These are phyloP conservation scores for Priocnemis perturbator DNA, from an alignment of 2,888 invertebrate genomes.

Conservation along the genomic window DNA sequence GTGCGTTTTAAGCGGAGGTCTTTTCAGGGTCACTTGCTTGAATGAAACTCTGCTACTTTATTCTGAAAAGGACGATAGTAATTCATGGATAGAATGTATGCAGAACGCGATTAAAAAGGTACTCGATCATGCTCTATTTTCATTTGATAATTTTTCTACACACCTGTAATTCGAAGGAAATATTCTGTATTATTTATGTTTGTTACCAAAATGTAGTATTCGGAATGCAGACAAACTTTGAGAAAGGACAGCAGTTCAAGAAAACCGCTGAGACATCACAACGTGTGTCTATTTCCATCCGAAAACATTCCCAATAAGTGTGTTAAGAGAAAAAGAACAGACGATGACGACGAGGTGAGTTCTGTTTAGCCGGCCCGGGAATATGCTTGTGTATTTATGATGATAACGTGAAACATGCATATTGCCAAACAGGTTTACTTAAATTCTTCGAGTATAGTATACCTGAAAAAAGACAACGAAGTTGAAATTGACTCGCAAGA, in stretches of 20 bases:
- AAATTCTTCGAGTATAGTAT: constrained; percentile 48
- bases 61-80: constrained; percentile 77
- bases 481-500: constrained; percentile 39
- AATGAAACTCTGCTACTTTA: constrained; percentile 79
- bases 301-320: constrained; percentile 53
- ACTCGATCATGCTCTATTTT: constrained; percentile 10
- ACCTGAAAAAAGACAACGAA: constrained; percentile 48
- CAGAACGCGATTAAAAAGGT: constrained; percentile 78
- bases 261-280: constrained; percentile 79
- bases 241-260: constrained; percentile 81
- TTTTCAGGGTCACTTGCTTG: constrained; percentile 80
- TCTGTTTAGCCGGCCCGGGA: not conserved
- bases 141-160: not conserved
- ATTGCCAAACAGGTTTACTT: constrained; percentile 25
- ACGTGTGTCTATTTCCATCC: constrained; percentile 76
- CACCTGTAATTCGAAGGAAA: too few species aligned
- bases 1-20: constrained; percentile 78
- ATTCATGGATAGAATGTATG: constrained; percentile 79
- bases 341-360: constrained; percentile 43
- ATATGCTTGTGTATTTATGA: not conserved
- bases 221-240: constrained; percentile 79
- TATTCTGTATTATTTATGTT: too few species aligned
- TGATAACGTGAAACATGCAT: not conserved
- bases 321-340: constrained; percentile 56
- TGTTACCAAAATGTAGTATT: constrained; percentile 66